Evolutionary conservation across 2,888 invertebrate genomes (phyloP), one percentile per base, ranked within the genome.

Genomic region (Volucella zonaria): DNA sequence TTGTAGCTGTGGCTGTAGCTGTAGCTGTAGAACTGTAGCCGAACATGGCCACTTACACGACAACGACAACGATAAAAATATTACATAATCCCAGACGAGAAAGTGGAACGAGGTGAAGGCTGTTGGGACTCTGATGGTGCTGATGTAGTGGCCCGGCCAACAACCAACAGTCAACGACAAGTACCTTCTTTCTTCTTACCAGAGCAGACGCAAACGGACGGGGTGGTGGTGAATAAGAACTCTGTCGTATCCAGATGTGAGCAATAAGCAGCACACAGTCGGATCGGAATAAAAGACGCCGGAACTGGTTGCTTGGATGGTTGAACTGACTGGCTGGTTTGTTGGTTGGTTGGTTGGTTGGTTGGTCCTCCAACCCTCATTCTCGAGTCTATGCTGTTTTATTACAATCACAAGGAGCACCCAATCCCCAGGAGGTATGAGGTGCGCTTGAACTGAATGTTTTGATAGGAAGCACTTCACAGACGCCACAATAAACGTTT

Each of bases 11-110:
- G 56, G 23, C n/a, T n/a, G n/a, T n/a, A n/a, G n/a, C n/a, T 59
- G 58, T 58, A 76, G 62, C 31, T 31, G 31, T 31, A 66, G 68
- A 59, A 59, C 49, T 59, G 58, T 58, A 76, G 62, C 82, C 70
- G 31, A 79, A 62, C 78, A 74, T 67, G 71, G 78, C 77, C 78
- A 82, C 78, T 78, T 79, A 74, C 66, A 83, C 75, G 75, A 81
- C 56, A 58, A 64, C 81, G 68, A 85, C 76, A 76, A 85, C 71
- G 67, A 77, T 77, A 81, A 85, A 74, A 85, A 77, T 81, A 85
- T 85, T 81, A 85, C 85, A 85, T 85, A 85, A 85, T 81, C 81
- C 71, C 31, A 31, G 51, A 58, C 52, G 81, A 85, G 70, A 51
- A 76, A 77, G 62, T 68, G 73, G 77, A 77, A 85, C 54, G 77